Evolutionary conservation across 2,888 invertebrate species (phyloP), one percentile per base, ranked within the genome.

Genomic region (Papilio gigon): DNA sequence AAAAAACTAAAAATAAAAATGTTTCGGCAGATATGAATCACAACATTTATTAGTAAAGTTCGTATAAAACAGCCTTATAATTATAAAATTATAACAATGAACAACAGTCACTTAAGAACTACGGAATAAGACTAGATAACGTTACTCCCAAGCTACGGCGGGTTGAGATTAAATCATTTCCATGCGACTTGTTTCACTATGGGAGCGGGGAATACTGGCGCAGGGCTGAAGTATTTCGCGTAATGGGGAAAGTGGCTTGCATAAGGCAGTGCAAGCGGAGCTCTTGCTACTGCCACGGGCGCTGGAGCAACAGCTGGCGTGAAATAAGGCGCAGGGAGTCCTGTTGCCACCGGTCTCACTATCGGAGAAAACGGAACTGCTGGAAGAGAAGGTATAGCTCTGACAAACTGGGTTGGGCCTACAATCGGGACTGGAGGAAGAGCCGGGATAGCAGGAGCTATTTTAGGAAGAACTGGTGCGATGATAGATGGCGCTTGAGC

Each of bases 211-310:
- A 81, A 75, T 37, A 80, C 74, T 8, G 84, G 84, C 1, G 79
- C 78, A 12, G 82, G 80, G 4, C 75, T 77, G 9, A 79, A 65
- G 47, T 77, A 76, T 62, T 80, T 81, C 33, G 77, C 87, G 71
- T 88, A 92, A 11, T 89, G 83, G 76, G 88, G 92, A 64, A 92
- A 81, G 77, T 90, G 89, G 44, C 59, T 74, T 64, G 20, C 81
- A 68, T 69, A 70, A 72, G 20, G 76, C 71, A 66, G 77, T 65
- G 33, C 75, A 76, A 58, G 20, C 20, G 85, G 85, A 14, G 80
- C 75, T 76, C 78, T 83, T 42, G 82, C 78, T 58, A 85, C 75
- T n/a, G 82, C 77, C 0, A 83, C 68, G 2, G 88, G 84, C 60
- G 68, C 72, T 5, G 77, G 74, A 17, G 75, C 72, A 14, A 71